Base-by-base conservation (phyloP, 2,797 vertebrate species). In the Halcyon leucocephala region DNA sequence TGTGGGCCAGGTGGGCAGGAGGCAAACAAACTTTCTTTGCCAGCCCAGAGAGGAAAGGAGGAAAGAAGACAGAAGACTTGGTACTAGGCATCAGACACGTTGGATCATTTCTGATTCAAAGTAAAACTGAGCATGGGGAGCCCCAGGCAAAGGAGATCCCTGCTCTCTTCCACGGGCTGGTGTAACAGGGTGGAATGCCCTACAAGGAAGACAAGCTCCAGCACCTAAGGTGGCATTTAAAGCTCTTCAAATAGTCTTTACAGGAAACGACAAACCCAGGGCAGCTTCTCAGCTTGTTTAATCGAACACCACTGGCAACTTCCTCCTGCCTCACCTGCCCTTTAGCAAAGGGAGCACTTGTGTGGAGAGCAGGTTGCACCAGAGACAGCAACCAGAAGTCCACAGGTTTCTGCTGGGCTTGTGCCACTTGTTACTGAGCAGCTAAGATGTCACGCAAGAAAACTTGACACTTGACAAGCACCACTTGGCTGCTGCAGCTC, bases 21-120 rank as follows among this genome's bases (percentile, higher is more conserved):
- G 22, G 42, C n/a, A 89, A 69, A 78, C 13, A 41, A 83, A 55
- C 28, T 22, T 65, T 44, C 41, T 72, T 74, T 91, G 66, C 33
- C 54, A 82, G 64, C 16, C 29, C 9, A 80, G 26, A 62, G 26
- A 28, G 28, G 25, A 51, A 51, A 51, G 15, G 26, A 79, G 31
- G 31, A 44, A 3, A 66, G 57, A 86, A 61, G 49, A 44, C 22
- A 76, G 49, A 78, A 16, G 18, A 49, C 20, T 44, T 64, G 9
- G 39, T 1, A 0, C 16, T 62, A 71, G 48, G 60, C 14, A 67
- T 49, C 41, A 41, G 22, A 78, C 46, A 71, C 0, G 0, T n/a
- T 44, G n/a, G 37, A 71, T 46, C 31, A 19, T 49, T 92, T 89
- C 33, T 82, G 24, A 76, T 14, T 49, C 46, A 31, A 79, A 82